Evolutionary conservation across 2,113 vertebrate genomes (phyloP).

Genomic region (Misgurnus mizolepis): DNA sequence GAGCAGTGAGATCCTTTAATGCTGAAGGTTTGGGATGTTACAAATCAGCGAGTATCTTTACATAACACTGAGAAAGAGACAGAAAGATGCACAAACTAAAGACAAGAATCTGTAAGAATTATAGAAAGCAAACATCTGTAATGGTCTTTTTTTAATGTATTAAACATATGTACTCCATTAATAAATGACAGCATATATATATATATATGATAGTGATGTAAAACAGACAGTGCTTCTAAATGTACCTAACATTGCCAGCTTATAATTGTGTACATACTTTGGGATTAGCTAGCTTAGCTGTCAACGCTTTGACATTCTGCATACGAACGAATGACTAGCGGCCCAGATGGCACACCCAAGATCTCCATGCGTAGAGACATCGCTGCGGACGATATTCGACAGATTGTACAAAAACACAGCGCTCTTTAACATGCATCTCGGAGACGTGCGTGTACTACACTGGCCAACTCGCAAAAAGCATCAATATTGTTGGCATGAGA

Average conservation of each 20-base stretch:
- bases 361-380: not conserved
- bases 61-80: not conserved
- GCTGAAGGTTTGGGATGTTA: too few species aligned
- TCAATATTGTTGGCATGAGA: slow-evolving; percentile 7
- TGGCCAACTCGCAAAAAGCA: not conserved
- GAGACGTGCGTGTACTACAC: not conserved
- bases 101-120: not conserved
- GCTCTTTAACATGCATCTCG: not conserved
- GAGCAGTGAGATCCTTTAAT: too few species aligned
- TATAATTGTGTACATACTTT: slow-evolving; percentile 16
- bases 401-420: not conserved
- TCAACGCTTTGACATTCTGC: slow-evolving; percentile 30
- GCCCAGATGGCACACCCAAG: not conserved
- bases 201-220: not conserved
- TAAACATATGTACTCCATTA: not conserved
- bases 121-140: not conserved
- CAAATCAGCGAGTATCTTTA: not conserved
- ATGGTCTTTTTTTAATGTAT: not conserved
- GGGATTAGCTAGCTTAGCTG: slow-evolving; percentile 39
- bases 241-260: not conserved
- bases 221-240: slow-evolving; percentile 11
- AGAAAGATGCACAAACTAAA: not conserved
- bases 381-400: not conserved
- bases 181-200: not conserved
- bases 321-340: slow-evolving; percentile 31